Base-by-base conservation (phyloP, 2,797 vertebrate species). In the Avahi laniger region DNA sequence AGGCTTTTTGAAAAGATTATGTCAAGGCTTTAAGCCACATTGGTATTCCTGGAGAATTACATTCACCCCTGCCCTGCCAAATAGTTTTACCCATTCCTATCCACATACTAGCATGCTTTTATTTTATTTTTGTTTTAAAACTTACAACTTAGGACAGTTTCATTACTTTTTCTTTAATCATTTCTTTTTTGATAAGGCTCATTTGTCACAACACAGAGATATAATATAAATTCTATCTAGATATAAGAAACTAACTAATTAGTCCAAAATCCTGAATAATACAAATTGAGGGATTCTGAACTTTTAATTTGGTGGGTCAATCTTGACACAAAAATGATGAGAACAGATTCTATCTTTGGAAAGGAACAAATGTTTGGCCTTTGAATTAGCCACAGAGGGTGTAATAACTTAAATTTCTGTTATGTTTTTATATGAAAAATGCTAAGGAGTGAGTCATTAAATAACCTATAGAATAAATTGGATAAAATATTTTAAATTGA, bases 121-220 rank as follows among this genome's bases (percentile, higher is more conserved):
- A 72, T 81, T 82, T 91, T 48, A 41, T 59, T 90, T 93, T 91
- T 79, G 41, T 48, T 93, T 76, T 92, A 72, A 30, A 87, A 82
- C 8, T 69, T 90, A 91, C 67, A 43, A 57, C 18, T 18, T 30
- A 87, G 7, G 57, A 46, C 7, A 48, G 11, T 70, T 70, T 90
- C 8, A 17, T 84, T 52, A 61, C 18, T 70, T 86, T 48, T 72
- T 57, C 3, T 67, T 84, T 81, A 75, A 76, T 72, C 48, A 83
- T 65, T 79, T 70, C 5, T 76, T 57, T 92, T 43, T 73, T 83
- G 22, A 78, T 86, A 94, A 30, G 3, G 8, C 4, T 83, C 2
- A 61, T 88, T 84, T 97, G 5, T 87, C 52, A 87, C 46, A 93
- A 70, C 5, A 3, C 15, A 82, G 4, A 92, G 7, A 61, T 57